Evolutionary conservation across 1,140 invertebrate genomes (phyloP).

Genomic region (Philotrypesis tridentata): DNA sequence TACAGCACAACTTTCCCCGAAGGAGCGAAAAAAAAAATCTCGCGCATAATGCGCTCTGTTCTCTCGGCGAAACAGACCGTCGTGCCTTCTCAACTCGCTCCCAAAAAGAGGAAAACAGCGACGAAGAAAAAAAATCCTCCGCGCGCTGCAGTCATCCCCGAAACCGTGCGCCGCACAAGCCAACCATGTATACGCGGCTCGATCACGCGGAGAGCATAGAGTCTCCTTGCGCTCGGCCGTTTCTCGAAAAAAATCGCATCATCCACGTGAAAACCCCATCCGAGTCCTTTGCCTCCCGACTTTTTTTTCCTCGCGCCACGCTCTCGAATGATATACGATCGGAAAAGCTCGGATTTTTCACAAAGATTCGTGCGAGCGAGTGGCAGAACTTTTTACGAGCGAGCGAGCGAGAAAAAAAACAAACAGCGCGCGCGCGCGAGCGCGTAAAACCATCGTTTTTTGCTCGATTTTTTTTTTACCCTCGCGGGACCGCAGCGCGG

Average conservation of each 20-base stretch:
- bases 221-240: not conserved
- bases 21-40: not conserved
- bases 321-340: constrained; percentile 15
- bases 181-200: not conserved
- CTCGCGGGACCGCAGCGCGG: constrained; percentile 3
- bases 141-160: not conserved
- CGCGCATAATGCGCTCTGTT: not conserved
- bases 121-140: not conserved
- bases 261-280: not conserved
- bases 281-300: not conserved
- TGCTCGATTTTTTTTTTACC: not conserved
- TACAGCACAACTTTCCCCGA: not conserved
- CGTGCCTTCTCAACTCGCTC: not conserved
- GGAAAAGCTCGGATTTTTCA: constrained; percentile 7
- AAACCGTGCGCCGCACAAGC: too few relatives aligned
- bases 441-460: constrained; percentile 12
- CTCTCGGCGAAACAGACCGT: not conserved
- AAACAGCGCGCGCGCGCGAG: not conserved
- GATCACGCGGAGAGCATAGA: too few relatives aligned
- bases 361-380: constrained; percentile 16
- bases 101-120: too few relatives aligned
- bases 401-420: constrained; percentile 14
- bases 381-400: constrained; percentile 19
- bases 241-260: constrained; percentile 18
- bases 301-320: not conserved